Conservation (phyloP, 37 sponge, comb jelly and placozoan genomes). For the Ephydatia muelleri region DNA sequence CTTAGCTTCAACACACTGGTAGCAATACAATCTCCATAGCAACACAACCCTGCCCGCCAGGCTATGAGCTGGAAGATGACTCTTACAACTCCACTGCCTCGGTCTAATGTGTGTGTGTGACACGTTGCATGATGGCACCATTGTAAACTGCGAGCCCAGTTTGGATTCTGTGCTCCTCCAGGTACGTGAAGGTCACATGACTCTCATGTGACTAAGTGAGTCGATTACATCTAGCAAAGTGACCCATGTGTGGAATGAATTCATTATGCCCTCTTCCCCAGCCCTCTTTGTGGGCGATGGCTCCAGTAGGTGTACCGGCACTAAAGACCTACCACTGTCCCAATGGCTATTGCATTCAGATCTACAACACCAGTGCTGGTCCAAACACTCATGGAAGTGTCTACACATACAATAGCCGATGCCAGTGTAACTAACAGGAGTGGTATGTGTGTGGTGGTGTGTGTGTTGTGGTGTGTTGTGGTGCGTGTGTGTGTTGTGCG, state of each 20-base stretch:
- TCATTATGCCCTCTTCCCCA: neutral
- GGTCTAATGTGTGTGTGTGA: neutral
- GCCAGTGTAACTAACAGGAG: neutral
- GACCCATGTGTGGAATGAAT: neutral
- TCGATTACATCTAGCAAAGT: neutral
- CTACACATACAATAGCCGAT: neutral
- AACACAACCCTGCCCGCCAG: neutral
- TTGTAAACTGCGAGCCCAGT: neutral
- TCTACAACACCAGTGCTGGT: neutral
- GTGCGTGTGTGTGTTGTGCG: too few relatives aligned
- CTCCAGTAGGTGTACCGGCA: neutral
- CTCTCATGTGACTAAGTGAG: too few relatives aligned
- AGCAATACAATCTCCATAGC: neutral
- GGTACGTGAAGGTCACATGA: neutral
- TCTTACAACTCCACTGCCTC: neutral
- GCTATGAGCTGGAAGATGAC: neutral
- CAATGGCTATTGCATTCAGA: neutral
- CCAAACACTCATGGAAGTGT: neutral
- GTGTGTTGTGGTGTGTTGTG: too few relatives aligned
- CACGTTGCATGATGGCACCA: neutral
- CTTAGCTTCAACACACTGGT: neutral
- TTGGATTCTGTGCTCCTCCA: neutral
- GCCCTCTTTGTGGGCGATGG: neutral
- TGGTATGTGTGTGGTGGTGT: neutral
- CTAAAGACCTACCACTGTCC: neutral